These are phyloP conservation scores for Anastatus disparis DNA, from an alignment of 1,140 invertebrate genomes.

Conservation along the genomic window DNA sequence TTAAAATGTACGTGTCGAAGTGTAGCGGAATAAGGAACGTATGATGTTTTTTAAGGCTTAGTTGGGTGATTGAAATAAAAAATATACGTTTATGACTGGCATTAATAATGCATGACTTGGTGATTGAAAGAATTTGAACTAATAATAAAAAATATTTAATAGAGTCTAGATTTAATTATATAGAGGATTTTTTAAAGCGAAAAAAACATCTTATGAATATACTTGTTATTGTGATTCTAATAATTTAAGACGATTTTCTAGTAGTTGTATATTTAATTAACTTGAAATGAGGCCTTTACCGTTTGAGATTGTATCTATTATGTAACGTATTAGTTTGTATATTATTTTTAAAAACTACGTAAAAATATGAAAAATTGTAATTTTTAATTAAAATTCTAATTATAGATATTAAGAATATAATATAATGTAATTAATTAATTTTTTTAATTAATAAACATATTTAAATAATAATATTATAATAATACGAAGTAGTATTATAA, in stretches of 20 bases:
- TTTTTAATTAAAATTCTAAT: background rate
- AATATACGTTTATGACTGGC: background rate
- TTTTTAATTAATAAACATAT: background rate
- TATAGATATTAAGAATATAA: too few relatives aligned
- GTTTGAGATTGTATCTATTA: background rate
- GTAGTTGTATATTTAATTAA: background rate
- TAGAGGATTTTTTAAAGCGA: background rate
- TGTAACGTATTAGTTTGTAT: background rate
- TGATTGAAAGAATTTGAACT: background rate
- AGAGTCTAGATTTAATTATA: too few relatives aligned
- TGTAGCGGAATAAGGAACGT: background rate
- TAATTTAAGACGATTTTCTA: background rate
- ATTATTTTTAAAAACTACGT: background rate
- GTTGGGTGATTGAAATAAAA: background rate
- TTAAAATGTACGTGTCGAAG: conserved; percentile 25
- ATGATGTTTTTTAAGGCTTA: background rate
- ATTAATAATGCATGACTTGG: conserved; percentile 13
- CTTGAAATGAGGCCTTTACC: background rate
- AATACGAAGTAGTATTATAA: too few relatives aligned
- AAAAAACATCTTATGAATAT: background rate
- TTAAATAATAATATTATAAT: too few relatives aligned
- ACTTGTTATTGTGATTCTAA: conserved; percentile 5
- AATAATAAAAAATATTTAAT: too few relatives aligned
- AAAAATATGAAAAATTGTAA: background rate
- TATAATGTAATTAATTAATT: background rate